These are phyloP conservation scores for Noctua janthe DNA, from an alignment of 2,888 invertebrate species.

Conservation along the genomic window DNA sequence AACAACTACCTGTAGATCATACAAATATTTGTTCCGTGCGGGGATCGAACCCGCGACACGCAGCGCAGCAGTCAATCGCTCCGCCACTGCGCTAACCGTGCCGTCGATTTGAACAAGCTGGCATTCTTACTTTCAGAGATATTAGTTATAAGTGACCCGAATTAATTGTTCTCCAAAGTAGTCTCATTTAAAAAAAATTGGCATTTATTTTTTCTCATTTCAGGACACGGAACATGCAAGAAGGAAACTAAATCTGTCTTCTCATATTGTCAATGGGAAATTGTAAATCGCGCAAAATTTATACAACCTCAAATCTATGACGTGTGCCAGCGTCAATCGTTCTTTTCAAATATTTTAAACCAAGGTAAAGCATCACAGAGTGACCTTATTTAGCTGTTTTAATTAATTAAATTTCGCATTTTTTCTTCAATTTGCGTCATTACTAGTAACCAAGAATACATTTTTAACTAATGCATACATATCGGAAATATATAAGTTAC, in stretches of 20 bases:
- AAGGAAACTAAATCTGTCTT: no score
- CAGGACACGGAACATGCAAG: background rate
- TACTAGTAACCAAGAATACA: background rate
- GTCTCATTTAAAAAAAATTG: no score
- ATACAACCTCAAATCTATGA: constrained; percentile 11
- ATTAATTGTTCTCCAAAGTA: no score
- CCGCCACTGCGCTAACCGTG: no score
- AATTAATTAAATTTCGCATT: background rate
- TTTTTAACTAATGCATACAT: background rate
- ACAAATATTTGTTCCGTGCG: no score
- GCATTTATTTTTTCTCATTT: background rate
- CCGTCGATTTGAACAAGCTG: no score
- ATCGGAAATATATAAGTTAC: background rate
- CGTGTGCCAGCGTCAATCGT: background rate
- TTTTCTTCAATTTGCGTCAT: constrained; percentile 12
- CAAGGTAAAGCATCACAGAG: constrained; percentile 3
- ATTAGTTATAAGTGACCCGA: no score
- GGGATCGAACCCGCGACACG: no score
- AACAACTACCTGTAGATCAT: no score
- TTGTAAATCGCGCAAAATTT: background rate
- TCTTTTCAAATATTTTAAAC: background rate
- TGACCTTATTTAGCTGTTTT: background rate
- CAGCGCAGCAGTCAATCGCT: no score
- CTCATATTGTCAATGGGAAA: background rate
- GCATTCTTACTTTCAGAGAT: no score